Conservation (phyloP, 2,113 vertebrate species). For the Indicator maculatus region DNA sequence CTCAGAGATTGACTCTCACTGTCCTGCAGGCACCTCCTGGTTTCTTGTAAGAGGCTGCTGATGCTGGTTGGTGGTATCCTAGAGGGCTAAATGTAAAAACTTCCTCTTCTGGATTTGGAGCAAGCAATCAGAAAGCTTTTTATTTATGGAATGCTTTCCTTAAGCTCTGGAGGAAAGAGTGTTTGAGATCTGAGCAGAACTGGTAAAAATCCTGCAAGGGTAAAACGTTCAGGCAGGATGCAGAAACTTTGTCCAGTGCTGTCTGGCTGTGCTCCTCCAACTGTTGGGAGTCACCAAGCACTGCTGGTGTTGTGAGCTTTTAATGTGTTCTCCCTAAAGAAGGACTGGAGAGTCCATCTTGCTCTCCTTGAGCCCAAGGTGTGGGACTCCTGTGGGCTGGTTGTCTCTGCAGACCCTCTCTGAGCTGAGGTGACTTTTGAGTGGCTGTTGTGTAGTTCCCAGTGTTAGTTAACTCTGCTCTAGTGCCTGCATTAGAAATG, state of each 20-base stretch:
- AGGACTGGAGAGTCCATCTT: accelerated
- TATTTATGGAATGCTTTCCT: not conserved
- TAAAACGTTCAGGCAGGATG: accelerated
- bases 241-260: not conserved
- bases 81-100: not conserved
- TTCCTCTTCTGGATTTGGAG: not conserved
- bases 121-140: not conserved
- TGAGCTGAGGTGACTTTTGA: not conserved
- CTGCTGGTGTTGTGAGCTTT: not conserved
- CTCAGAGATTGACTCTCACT: accelerated
- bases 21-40: not conserved
- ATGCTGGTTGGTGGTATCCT: not conserved
- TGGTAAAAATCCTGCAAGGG: not conserved
- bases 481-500: accelerated
- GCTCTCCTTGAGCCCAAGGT: accelerated
- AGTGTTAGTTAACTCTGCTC: not conserved
- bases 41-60: not conserved
- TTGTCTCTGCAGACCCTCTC: not conserved
- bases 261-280: not conserved
- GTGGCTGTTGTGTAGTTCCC: not conserved
- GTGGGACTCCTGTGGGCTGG: not conserved
- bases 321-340: not conserved
- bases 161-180: not conserved
- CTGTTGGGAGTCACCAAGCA: not conserved
- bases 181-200: not conserved